Evolutionary conservation across 2,113 vertebrate genomes (phyloP), one percentile per base, ranked within the genome.

Genomic region (Mionectes macconnelli): DNA sequence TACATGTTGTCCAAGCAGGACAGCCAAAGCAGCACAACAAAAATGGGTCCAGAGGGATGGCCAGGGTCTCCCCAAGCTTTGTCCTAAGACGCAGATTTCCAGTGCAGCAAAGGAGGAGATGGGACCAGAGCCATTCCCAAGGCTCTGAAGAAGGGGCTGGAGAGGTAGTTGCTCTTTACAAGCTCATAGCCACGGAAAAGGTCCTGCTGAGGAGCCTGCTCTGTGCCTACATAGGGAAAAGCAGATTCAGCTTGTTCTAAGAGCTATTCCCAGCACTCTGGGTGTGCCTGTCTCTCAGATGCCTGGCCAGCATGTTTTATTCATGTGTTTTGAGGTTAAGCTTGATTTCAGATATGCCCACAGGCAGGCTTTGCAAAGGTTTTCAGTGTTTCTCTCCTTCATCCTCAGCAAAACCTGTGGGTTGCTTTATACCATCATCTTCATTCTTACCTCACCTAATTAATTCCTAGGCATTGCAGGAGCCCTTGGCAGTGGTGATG

Each of bases 361-460:
- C 74, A 84, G 72, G 44, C 42, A 33, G 66, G 24, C 52, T 68
- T 63, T 80, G 50, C 59, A 70, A 9, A 91, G 60, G 55, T 76
- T 23, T 15, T 24, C 1, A 4, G 37, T 0, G 3, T 73, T 66
- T 57, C 35, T 18, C 5, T 27, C 62, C 68, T 59, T 27, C 67
- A 60, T 42, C 47, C 9, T 19, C 47, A 81, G 79, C 59, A 49
- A 30, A 67, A 47, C 2, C 0, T 18, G 50, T 37, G 64, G 20
- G 40, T 75, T 74, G 52, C 69, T 92, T 89, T 78, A 15, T 81
- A 10, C 17, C 14, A 8, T 87, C 89, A n/a, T 68, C 91, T 60
- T 64, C 28, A 3, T 80, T 78, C 84, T 86, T 89, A 87, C 60
- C 91, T 92, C 86, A 27, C 44, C 42, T 83, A 75, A 89, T 93